These are phyloP conservation scores for Acrocephalus arundinaceus DNA, from an alignment of 2,113 vertebrate genomes.

Conservation along the genomic window DNA sequence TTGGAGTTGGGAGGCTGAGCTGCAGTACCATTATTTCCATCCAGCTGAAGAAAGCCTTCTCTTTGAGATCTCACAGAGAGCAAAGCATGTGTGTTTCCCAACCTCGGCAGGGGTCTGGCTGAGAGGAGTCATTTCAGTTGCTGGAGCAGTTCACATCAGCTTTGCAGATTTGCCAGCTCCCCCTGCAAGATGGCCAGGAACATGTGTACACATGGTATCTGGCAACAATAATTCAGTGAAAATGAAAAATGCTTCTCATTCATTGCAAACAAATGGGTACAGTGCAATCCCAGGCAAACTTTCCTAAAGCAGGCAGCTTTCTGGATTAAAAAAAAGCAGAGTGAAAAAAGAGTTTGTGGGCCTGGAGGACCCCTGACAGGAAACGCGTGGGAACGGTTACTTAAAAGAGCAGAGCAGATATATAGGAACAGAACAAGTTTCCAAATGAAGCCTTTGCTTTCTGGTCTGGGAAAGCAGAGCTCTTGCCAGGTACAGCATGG, in stretches of 20 bases:
- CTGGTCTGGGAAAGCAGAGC: neutral
- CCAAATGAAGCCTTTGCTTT: neutral
- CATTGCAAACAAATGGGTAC: slow-evolving; percentile 57
- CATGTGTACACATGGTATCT: slow-evolving; percentile 38
- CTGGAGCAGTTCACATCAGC: neutral
- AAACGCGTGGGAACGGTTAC: neutral
- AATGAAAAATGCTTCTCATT: slow-evolving; percentile 60
- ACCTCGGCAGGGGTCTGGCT: neutral
- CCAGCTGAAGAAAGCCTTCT: neutral
- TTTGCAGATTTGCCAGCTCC: slow-evolving; percentile 45
- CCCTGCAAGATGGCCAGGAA: slow-evolving; percentile 35
- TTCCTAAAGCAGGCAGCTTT: slow-evolving; percentile 12
- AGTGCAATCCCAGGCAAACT: slow-evolving; percentile 27
- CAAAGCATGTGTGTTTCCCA: slow-evolving; percentile 2
- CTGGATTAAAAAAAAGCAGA: neutral
- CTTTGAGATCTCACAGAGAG: neutral
- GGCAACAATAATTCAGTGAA: slow-evolving; percentile 47
- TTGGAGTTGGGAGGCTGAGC: neutral
- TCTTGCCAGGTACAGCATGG: neutral
- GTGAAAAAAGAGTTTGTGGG: neutral
- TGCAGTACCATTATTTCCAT: neutral
- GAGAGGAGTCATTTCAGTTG: neutral
- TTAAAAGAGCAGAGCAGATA: slow-evolving; percentile 5
- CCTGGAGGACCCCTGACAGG: neutral
- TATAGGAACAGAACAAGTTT: neutral